Evolutionary conservation across 2,113 vertebrate genomes (phyloP).

Genomic region (Rhea americana): DNA sequence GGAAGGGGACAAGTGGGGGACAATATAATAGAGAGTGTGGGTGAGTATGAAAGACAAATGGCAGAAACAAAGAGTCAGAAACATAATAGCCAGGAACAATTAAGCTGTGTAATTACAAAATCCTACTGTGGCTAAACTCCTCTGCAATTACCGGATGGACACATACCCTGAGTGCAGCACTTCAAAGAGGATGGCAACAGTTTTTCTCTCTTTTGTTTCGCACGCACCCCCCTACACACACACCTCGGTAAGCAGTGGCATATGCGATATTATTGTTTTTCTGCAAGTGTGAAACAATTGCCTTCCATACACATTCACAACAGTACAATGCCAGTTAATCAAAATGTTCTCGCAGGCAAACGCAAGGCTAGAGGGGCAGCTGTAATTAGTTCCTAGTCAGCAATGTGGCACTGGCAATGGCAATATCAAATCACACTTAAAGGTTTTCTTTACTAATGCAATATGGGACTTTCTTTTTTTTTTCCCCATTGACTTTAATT

Average conservation of each 20-base stretch:
- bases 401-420: neutral
- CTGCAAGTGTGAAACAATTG: fast-evolving
- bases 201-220: neutral
- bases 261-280: neutral
- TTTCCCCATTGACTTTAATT: neutral
- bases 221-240: fast-evolving
- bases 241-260: neutral
- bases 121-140: neutral
- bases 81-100: neutral
- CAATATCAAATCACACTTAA: neutral
- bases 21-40: constrained; percentile 20
- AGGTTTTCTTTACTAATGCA: neutral
- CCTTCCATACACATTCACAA: neutral
- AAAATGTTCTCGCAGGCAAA: neutral
- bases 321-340: neutral
- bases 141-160: neutral
- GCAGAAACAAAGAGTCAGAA: constrained; percentile 32
- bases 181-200: neutral
- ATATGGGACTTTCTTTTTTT: neutral
- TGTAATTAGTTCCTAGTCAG: neutral
- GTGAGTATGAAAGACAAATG: constrained; percentile 50
- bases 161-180: neutral
- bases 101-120: constrained; percentile 41
- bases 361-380: neutral
- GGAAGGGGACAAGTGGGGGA: neutral